These are phyloP conservation scores for Arremon aurantiirostris DNA, from an alignment of 2,797 vertebrate genomes.

Conservation along the genomic window DNA sequence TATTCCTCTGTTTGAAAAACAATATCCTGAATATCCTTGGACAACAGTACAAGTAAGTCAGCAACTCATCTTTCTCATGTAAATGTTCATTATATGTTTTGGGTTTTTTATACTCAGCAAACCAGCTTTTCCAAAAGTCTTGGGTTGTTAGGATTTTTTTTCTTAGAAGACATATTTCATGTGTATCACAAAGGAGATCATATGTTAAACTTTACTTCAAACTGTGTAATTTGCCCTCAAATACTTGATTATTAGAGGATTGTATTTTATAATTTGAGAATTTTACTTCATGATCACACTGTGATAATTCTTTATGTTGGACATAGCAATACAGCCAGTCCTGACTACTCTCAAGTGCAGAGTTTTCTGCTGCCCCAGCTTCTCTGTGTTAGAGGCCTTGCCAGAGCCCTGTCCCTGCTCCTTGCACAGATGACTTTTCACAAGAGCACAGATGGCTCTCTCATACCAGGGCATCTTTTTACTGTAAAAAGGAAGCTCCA, in stretches of 20 bases:
- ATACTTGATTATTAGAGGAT: background rate
- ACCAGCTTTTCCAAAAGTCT: background rate
- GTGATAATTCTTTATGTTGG: background rate
- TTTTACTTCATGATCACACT: background rate
- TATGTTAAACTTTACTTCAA: background rate
- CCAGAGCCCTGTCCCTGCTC: background rate
- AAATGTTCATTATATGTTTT: background rate
- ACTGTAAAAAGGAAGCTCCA: background rate
- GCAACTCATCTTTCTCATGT: background rate
- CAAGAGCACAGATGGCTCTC: background rate
- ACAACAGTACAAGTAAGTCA: conserved; percentile 82
- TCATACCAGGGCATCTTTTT: background rate
- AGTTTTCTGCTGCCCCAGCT: background rate
- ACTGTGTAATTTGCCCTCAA: background rate
- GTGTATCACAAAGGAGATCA: background rate
- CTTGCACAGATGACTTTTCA: background rate
- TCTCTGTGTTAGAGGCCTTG: background rate
- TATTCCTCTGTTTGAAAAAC: conserved; percentile 89
- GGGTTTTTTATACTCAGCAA: background rate
- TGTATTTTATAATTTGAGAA: background rate
- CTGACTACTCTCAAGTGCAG: background rate
- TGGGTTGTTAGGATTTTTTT: background rate
- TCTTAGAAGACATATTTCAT: background rate
- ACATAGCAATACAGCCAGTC: background rate
- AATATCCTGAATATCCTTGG: conserved; percentile 88